phyloP scores from a whole-genome alignment of 2,797 vertebrate species.

The Salarias fasciatus region DNA sequence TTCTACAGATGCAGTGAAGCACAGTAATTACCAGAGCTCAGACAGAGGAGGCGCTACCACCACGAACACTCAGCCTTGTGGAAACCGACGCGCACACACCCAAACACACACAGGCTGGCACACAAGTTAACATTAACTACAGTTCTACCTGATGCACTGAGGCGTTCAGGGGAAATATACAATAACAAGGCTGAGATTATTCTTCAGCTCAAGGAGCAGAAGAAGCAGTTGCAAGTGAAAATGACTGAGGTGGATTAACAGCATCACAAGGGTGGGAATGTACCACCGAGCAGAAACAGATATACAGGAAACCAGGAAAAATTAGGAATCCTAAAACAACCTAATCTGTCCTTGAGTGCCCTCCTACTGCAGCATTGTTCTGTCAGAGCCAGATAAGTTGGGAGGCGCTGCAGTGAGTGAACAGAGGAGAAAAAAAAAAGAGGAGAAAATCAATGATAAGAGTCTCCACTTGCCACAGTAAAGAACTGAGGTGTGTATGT shows the following conservation, averaged over 20 bases:
- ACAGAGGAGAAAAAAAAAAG: constrained; percentile 61
- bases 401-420: constrained; percentile 67
- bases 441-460: constrained; percentile 76
- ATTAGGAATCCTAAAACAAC: constrained; percentile 71
- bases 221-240: constrained; percentile 35
- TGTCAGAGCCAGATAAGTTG: constrained; percentile 74
- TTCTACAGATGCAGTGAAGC: constrained; percentile 76
- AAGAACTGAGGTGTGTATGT: constrained; percentile 35
- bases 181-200: constrained; percentile 17
- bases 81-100: constrained; percentile 12
- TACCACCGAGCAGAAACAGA: constrained; percentile 40
- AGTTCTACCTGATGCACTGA: constrained; percentile 33
- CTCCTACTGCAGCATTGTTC: constrained; percentile 75
- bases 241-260: constrained; percentile 52
- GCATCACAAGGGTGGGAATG: constrained; percentile 37
- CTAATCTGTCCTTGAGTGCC: constrained; percentile 79
- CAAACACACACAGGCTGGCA: neutral
- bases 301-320: constrained; percentile 48
- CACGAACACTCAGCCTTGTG: constrained; percentile 42
- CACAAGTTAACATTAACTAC: constrained; percentile 22
- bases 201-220: constrained; percentile 9
- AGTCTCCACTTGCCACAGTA: constrained; percentile 72
- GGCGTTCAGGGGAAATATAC: constrained; percentile 10
- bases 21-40: constrained; percentile 77
- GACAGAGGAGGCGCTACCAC: constrained; percentile 64